Conservation (phyloP, 1,140 invertebrate genomes). For the Drosophila nigrodunni region DNA sequence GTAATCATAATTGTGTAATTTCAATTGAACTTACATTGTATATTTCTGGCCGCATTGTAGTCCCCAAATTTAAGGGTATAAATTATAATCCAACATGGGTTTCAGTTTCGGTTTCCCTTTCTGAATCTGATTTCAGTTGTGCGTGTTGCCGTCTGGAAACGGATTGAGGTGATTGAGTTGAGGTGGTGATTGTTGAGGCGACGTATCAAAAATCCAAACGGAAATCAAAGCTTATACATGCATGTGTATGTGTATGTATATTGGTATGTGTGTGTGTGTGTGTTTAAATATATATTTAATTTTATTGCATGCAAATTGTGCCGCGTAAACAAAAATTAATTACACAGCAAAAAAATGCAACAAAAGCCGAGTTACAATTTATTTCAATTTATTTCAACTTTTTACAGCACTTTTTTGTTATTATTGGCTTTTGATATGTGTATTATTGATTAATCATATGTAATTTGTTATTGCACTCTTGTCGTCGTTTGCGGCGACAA, state of each 20-base stretch:
- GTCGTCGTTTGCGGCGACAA: constrained; percentile 39
- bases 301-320: constrained; percentile 36
- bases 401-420: constrained; percentile 20
- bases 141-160: constrained; percentile 60
- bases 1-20: constrained; percentile 13
- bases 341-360: constrained; percentile 70
- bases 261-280: constrained; percentile 10
- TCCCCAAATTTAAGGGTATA: constrained; percentile 83
- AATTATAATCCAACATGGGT: constrained; percentile 84
- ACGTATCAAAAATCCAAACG: constrained; percentile 51
- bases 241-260: constrained; percentile 14
- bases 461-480: constrained; percentile 66
- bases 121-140: constrained; percentile 31
- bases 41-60: constrained; percentile 84
- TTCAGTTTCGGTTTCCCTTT: constrained; percentile 3
- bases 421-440: constrained; percentile 46
- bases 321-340: constrained; percentile 56
- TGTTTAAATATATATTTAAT: constrained; percentile 29
- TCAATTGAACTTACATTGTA: constrained; percentile 73
- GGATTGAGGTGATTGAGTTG: constrained; percentile 18
- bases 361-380: constrained; percentile 54
- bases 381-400: constrained; percentile 36
- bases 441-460: constrained; percentile 61
- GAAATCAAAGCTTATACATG: constrained; percentile 58
- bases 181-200: not conserved